Evolutionary conservation across 2,113 vertebrate species (phyloP).

Genomic region (Aphelocoma coerulescens): DNA sequence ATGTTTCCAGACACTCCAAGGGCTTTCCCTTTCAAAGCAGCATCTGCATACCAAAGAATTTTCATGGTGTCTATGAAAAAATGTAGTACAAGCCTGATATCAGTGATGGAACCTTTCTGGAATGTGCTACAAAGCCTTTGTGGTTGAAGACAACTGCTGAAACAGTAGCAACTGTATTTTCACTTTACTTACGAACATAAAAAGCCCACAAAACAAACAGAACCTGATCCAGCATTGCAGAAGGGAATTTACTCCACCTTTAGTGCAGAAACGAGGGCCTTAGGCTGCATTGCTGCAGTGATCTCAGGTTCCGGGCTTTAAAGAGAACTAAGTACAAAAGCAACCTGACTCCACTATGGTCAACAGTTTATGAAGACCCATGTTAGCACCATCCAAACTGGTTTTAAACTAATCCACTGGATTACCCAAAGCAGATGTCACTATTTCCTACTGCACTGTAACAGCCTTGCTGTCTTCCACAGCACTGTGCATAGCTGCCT

Average conservation of each 20-base stretch:
- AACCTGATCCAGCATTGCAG: background rate
- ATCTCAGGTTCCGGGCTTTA: background rate
- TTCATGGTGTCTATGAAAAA: background rate
- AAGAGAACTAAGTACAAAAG: background rate
- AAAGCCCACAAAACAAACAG: background rate
- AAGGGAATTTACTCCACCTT: background rate
- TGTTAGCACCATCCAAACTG: background rate
- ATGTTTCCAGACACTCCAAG: constrained; percentile 20
- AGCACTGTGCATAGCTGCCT: background rate
- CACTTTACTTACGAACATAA: background rate
- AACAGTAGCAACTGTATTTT: constrained; percentile 9
- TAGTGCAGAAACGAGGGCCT: background rate
- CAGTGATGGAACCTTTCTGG: background rate
- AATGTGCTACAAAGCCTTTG: constrained; percentile 7
- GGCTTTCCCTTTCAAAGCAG: constrained; percentile 6
- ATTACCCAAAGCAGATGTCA: background rate
- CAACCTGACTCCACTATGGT: background rate
- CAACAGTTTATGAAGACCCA: background rate
- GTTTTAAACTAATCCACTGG: background rate
- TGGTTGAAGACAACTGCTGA: background rate
- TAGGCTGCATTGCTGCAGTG: background rate
- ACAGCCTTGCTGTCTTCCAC: background rate
- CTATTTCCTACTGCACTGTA: background rate
- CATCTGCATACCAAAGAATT: constrained; percentile 4
- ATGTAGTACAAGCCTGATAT: background rate